Evolutionary conservation across 2,797 vertebrate genomes (phyloP), one percentile per base, ranked within the genome.

Genomic region (Cryptoblepharus egeriae): DNA sequence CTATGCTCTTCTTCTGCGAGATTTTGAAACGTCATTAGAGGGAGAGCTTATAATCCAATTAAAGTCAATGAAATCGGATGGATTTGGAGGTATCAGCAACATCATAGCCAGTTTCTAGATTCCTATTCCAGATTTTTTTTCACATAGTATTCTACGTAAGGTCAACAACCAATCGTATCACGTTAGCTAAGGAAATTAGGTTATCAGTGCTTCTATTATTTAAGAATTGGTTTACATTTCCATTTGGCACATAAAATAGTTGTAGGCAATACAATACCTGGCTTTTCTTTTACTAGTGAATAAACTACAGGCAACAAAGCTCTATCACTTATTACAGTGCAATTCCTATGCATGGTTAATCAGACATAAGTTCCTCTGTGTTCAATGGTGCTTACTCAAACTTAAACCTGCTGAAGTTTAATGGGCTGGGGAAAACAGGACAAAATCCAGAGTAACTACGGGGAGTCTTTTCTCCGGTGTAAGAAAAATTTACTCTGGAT

Each of bases 131-230:
- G 87, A 30, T 82, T 49, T 5, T 49, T 10, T 84, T 67, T 77
- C 75, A 42, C 86, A 75, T 88, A 79, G 9, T 32, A 28, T 85
- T 30, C 69, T 60, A 11, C 69, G 32, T 1, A 28, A 58, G 87
- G 88, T 72, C 49, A 87, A 63, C 45, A 83, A 61, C 78, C 68
- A 69, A n/a, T 57, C 71, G 74, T 39, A n/a, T 42, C 20, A 57
- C 2, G 9, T 72, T 81, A 37, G 75, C 70, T 85, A 84, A 86
- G 57, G 79, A n/a, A n/a, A n/a, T n/a, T 5, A n/a, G 37, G 35
- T 86, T 75, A 60, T 57, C 78, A 92, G 79, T 71, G 45, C 82
- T 87, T 93, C 81, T 78, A 37, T 82, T 91, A 71, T 85, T 87
- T 65, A 84, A 42, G 63, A 89, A 77, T 88, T 91, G 67, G 75